A percentile compares a stretch with the other conserved stretches of the same genome.
Conservation (phyloP, 2,797 vertebrate genomes). For the Halcyon chelicuti region DNA sequence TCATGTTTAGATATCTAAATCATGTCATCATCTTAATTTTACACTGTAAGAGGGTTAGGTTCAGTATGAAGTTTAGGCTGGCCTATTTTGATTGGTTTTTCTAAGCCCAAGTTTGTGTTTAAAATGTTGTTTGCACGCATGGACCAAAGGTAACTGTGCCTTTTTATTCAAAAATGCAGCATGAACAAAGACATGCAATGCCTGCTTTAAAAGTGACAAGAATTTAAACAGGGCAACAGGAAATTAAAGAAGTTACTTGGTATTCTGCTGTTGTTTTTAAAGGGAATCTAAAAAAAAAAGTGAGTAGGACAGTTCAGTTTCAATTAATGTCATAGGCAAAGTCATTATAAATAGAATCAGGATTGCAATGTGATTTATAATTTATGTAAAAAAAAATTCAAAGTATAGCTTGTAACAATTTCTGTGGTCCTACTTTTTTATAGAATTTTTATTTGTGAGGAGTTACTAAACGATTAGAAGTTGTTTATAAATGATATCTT, state of each 20-base stretch:
- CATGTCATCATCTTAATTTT: neutral
- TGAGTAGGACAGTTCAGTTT: neutral
- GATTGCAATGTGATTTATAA: neutral
- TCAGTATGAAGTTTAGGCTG: neutral
- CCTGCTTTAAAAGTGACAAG: neutral
- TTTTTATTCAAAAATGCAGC: neutral
- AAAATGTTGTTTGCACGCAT: neutral
- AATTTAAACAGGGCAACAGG: conserved; percentile 1
- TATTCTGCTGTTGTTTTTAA: neutral
- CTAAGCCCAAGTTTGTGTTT: neutral
- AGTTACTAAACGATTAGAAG: neutral
- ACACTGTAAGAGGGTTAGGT: neutral
- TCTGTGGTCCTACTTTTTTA: neutral
- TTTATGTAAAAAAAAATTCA: neutral
- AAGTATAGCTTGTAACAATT: neutral
- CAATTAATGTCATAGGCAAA: neutral
- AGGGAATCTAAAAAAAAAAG: neutral
- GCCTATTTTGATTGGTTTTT: neutral
- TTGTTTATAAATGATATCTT: neutral
- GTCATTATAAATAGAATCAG: neutral
- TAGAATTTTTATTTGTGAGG: neutral
- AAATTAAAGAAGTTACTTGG: conserved; percentile 19
- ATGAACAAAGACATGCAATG: neutral
- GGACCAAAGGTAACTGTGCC: neutral
- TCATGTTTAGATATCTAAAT: neutral